These are phyloP conservation scores for Hiodon tergisus DNA, from an alignment of 2,113 vertebrate genomes.

Conservation along the genomic window DNA sequence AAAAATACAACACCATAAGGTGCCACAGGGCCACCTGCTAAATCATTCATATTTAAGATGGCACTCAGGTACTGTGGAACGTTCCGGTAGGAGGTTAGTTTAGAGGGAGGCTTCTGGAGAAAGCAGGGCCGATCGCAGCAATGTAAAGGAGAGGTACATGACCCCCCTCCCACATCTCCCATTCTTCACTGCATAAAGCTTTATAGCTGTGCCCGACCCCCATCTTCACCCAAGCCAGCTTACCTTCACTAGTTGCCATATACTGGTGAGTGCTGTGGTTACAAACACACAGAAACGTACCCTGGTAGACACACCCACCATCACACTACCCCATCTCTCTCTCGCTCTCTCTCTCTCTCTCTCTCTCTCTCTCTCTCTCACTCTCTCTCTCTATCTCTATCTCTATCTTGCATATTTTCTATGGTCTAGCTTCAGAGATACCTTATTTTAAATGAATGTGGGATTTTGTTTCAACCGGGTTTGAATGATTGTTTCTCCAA, in stretches of 20 bases:
- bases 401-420: constrained; percentile 33
- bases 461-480: constrained; percentile 30
- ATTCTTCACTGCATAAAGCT: not conserved
- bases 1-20: too few relatives aligned
- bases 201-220: too few relatives aligned
- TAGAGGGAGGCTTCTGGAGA: too few relatives aligned
- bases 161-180: too few relatives aligned
- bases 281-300: not conserved
- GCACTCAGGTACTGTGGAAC: too few relatives aligned
- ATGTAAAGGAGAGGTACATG: not conserved
- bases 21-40: too few relatives aligned
- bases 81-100: too few relatives aligned
- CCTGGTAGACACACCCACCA: not conserved
- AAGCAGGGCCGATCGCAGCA: too few relatives aligned
- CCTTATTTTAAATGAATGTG: constrained; percentile 15
- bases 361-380: not conserved
- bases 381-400: constrained; percentile 15
- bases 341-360: constrained; percentile 8
- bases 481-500: not conserved
- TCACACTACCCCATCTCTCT: constrained; percentile 27
- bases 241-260: too few relatives aligned
- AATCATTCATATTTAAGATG: too few relatives aligned
- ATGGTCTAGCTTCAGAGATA: constrained; percentile 23
- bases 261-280: not conserved
- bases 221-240: too few relatives aligned